phyloP scores from a whole-genome alignment of 2,113 vertebrate species.

The Barbus barbus region DNA sequence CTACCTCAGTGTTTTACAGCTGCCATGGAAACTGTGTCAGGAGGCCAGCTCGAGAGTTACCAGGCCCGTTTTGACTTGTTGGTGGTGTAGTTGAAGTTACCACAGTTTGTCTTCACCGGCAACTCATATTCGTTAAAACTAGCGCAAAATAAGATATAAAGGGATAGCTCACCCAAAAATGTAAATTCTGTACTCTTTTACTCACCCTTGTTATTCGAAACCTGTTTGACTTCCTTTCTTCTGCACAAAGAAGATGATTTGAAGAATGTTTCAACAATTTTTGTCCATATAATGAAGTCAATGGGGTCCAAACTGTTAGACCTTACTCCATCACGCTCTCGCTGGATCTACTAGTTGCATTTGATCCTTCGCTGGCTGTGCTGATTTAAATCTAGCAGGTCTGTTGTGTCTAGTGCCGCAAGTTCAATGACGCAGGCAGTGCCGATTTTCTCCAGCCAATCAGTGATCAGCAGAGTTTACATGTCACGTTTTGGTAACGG shows the following conservation, averaged over 20 bases:
- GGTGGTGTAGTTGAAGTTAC: constrained; percentile 23
- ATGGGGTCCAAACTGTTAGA: not conserved
- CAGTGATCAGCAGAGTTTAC: too few species aligned
- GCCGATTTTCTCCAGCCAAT: too few species aligned
- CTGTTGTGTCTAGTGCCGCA: too few species aligned
- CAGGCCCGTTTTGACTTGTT: constrained; percentile 25
- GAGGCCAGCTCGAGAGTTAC: constrained; percentile 13
- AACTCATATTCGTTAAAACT: not conserved
- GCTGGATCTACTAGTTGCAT: too few species aligned
- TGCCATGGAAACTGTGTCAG: constrained; percentile 34
- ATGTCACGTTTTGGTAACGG: too few species aligned
- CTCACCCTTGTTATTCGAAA: not conserved
- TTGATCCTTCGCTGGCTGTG: too few species aligned
- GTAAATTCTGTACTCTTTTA: not conserved
- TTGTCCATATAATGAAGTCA: not conserved
- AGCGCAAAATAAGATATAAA: not conserved
- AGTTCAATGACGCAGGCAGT: too few species aligned
- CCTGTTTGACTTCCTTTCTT: not conserved
- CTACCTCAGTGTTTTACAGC: constrained; percentile 30
- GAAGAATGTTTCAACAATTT: not conserved
- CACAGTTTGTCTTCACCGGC: not conserved
- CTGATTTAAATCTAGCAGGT: too few species aligned
- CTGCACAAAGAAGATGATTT: not conserved
- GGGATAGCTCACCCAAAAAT: not conserved
- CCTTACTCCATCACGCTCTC: too few species aligned